Base-by-base conservation (phyloP, 2,888 invertebrate genomes). In the Xestobium rufovillosum region DNA sequence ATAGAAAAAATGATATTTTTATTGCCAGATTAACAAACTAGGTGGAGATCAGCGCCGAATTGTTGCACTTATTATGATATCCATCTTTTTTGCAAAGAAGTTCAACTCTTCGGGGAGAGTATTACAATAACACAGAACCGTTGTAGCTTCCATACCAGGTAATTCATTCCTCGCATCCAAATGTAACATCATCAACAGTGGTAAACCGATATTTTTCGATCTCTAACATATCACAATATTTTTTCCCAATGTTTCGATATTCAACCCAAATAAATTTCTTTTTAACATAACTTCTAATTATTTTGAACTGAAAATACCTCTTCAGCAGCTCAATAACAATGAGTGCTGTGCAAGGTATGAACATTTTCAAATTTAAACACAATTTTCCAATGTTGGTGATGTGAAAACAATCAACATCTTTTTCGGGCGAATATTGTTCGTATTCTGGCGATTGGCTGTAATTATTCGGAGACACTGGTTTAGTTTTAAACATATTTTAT, bases 321-420 rank as follows among this genome's bases (percentile, higher is more conserved):
- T 73, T 73, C 16, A 84, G 63, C 52, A 84, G 71, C 64, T 83
- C 78, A 36, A 76, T 66, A 26, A 85, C 80, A 36, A 80, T 89
- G 31, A 84, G 66, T 3, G 88, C 83, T 12, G 89, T 89, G 32
- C 86, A 86, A 1, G 89, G 89, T 4, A 86, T 72, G 44, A 88
- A 71, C 0, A 79, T 73, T 27, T 78, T 73, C 75, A 81, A 77
- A 57, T 85, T 84, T 31, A 80, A 62, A 38, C 78, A 76, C 37
- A 88, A 68, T 51, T 80, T 78, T 3, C 92, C 92, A 34, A 91
- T 73, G 62, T 92, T 92, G 9, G 75, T 68, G 39, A 83, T 76
- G 62, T 88, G 86, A 58, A 92, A 92, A 0, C 92, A 92, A 65
- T 94, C 92, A 0, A 94, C 90, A 70, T 94, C 92, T 62, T 94